These are phyloP conservation scores for Embidobia sp. DNA, from an alignment of 2,888 invertebrate species.

Conservation along the genomic window DNA sequence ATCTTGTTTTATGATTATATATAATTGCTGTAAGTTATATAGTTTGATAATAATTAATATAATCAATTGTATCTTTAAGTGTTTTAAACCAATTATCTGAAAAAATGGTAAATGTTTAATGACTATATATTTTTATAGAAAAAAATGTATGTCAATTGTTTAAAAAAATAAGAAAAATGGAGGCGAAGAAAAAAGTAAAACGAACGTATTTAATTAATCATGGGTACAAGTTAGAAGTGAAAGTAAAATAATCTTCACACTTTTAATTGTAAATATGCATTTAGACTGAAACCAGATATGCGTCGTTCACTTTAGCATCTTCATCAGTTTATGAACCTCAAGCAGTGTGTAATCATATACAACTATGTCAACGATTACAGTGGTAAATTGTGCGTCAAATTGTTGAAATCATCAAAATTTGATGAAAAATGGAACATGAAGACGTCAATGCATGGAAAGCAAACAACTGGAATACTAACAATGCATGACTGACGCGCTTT, in stretches of 20 bases:
- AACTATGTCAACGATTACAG: slow-evolving; percentile 8
- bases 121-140: too few species aligned
- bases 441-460: slow-evolving; percentile 15
- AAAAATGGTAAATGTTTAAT: too few species aligned
- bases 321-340: slow-evolving; percentile 10
- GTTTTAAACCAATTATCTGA: too few species aligned
- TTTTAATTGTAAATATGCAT: slow-evolving; percentile 8
- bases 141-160: too few species aligned
- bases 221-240: too few species aligned
- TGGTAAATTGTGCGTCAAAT: slow-evolving; percentile 1
- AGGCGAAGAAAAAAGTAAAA: too few species aligned
- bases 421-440: slow-evolving; percentile 22
- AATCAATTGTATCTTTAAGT: too few species aligned
- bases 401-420: slow-evolving; percentile 20
- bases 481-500: slow-evolving; percentile 19
- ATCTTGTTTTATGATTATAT: too few species aligned
- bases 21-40: too few species aligned
- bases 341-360: slow-evolving; percentile 1
- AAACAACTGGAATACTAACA: slow-evolving; percentile 20
- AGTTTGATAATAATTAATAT: too few species aligned
- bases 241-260: slow-evolving; percentile 4
- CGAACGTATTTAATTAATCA: too few species aligned
- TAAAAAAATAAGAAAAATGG: too few species aligned
- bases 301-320: not conserved
- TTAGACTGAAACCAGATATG: not conserved